Conservation (phyloP, 2,888 invertebrate genomes). For the Pachydiplax longipennis region DNA sequence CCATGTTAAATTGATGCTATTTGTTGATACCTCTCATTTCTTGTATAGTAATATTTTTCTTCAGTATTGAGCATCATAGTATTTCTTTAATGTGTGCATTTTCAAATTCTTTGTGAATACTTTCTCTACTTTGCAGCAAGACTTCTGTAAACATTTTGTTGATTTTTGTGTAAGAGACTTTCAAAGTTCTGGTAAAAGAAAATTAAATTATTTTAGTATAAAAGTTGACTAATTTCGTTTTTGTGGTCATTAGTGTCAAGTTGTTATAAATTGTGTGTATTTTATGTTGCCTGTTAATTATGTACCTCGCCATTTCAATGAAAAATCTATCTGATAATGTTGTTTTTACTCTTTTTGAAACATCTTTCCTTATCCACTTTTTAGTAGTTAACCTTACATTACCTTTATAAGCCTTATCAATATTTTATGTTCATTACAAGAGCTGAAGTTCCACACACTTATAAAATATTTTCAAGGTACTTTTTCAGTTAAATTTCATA, state of each 20-base stretch:
- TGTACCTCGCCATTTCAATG: conserved; percentile 36
- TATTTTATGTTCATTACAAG: too few species aligned
- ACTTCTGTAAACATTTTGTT: conserved; percentile 5
- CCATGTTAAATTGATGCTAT: not conserved
- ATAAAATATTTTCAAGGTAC: too few species aligned
- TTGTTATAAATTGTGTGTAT: conserved; percentile 32
- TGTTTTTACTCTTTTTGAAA: not conserved
- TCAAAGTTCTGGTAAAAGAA: conserved; percentile 5
- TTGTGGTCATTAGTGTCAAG: not conserved
- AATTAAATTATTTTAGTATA: conserved; percentile 30
- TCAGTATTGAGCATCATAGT: conserved; percentile 12
- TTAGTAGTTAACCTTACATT: not conserved
- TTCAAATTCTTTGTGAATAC: not conserved
- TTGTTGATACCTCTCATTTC: not conserved
- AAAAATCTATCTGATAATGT: not conserved
- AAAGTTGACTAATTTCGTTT: not conserved
- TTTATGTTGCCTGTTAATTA: conserved; percentile 41
- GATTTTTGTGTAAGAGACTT: not conserved
- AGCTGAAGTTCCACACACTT: too few species aligned
- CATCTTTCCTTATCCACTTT: not conserved
- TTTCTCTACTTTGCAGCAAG: not conserved
- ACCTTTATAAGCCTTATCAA: too few species aligned
- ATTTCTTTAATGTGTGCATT: not conserved
- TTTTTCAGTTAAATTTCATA: too few species aligned
- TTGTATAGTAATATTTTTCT: not conserved